Evolutionary conservation across 2,797 vertebrate species (phyloP).

Genomic region (Zalophus californianus): DNA sequence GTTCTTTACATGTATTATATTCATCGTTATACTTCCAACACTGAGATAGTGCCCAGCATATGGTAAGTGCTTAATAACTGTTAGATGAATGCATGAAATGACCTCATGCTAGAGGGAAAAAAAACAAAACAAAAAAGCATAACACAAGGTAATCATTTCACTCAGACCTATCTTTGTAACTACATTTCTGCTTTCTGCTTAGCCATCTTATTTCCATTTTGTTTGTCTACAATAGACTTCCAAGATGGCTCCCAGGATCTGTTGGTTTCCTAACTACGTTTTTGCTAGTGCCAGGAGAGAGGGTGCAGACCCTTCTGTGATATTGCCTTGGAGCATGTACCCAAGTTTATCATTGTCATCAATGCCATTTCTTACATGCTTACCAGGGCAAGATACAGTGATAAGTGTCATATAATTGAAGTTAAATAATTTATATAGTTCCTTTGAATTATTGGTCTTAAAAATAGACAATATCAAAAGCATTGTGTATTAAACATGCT

Average conservation of each 20-base stretch:
- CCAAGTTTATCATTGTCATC: neutral
- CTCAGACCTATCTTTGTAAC: neutral
- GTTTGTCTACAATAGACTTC: neutral
- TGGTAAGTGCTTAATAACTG: neutral
- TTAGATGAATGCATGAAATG: neutral
- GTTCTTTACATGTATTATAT: neutral
- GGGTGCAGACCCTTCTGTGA: neutral
- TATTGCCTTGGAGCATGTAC: neutral
- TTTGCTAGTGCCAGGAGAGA: neutral
- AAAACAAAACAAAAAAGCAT: neutral
- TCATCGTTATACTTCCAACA: neutral
- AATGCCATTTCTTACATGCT: neutral
- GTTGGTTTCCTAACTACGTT: neutral
- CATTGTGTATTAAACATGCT: neutral
- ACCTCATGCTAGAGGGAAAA: neutral
- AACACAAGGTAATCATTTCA: neutral
- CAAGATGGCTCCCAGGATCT: neutral
- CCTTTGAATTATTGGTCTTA: neutral
- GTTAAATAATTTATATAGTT: neutral
- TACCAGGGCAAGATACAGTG: neutral
- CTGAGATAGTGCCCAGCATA: neutral
- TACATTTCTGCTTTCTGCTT: neutral
- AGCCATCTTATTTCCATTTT: neutral
- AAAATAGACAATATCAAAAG: neutral
- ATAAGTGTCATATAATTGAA: neutral